These are phyloP conservation scores for Neodiprion virginianus DNA, from an alignment of 1,140 invertebrate species.

Conservation along the genomic window DNA sequence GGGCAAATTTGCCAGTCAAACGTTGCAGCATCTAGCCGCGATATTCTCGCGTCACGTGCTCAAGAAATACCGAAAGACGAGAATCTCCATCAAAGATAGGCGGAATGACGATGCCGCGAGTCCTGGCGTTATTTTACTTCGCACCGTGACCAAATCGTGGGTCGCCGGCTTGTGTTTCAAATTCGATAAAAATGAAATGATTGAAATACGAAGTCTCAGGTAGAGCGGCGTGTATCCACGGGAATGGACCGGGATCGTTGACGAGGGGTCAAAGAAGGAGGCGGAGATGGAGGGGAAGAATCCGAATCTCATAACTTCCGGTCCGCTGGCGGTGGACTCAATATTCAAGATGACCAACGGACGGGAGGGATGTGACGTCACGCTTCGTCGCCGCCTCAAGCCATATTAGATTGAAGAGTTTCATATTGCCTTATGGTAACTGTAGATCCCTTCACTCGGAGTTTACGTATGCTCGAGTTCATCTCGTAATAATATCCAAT, in stretches of 20 bases:
- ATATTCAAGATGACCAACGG: conserved; percentile 61
- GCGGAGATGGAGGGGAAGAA: conserved; percentile 42
- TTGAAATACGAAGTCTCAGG: neutral
- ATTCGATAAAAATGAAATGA: neutral
- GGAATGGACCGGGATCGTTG: neutral
- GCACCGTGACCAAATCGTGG: too few species aligned
- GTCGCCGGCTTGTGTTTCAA: neutral
- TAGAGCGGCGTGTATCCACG: too few species aligned
- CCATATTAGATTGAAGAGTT: conserved; percentile 60
- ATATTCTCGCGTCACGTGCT: too few species aligned
- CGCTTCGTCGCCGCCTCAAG: conserved; percentile 59
- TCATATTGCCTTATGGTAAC: conserved; percentile 49
- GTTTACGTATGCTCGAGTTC: conserved; percentile 50
- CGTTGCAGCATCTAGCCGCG: too few species aligned
- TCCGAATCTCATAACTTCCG: conserved; percentile 62
- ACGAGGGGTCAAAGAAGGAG: neutral
- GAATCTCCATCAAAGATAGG: too few species aligned
- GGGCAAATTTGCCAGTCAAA: too few species aligned
- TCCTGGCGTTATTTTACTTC: too few species aligned
- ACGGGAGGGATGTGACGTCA: conserved; percentile 58
- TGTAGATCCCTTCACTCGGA: conserved; percentile 31
- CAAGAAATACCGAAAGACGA: too few species aligned
- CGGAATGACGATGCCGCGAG: too few species aligned
- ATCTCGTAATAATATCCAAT: conserved; percentile 50
- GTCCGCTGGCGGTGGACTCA: conserved; percentile 55